A percentile compares a stretch with the other conserved stretches of the same genome.
Conservation (phyloP, 1,140 invertebrate species). For the Drosophila micromelanica region DNA sequence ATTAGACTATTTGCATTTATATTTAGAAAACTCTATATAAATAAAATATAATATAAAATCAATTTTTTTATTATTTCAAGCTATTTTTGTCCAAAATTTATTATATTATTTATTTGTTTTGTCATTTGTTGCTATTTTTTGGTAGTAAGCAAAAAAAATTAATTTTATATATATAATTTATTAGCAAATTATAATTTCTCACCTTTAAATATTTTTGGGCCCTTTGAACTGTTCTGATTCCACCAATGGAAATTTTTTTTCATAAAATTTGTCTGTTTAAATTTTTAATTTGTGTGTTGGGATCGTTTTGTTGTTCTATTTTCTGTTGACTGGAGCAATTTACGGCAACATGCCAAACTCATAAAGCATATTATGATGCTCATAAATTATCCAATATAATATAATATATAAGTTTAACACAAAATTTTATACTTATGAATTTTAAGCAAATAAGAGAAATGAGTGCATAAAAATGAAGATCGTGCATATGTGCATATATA, state of each 20-base stretch:
- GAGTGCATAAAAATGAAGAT: conserved; percentile 37
- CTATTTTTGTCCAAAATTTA: neutral
- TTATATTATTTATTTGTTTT: neutral
- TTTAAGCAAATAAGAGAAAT: conserved; percentile 38
- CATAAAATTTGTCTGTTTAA: conserved; percentile 56
- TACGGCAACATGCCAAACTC: conserved; percentile 79
- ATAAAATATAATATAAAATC: neutral
- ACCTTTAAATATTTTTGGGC: conserved; percentile 13
- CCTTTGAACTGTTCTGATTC: conserved; percentile 36
- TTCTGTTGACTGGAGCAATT: conserved; percentile 79
- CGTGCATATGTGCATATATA: conserved; percentile 1
- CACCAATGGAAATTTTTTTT: conserved; percentile 67
- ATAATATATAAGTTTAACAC: conserved; percentile 42
- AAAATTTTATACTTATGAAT: conserved; percentile 36
- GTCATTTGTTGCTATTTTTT: neutral
- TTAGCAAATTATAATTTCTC: conserved; percentile 3
- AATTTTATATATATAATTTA: neutral
- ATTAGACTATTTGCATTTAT: no score
- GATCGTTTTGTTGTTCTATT: conserved; percentile 34
- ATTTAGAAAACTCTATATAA: neutral
- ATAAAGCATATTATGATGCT: conserved; percentile 78
- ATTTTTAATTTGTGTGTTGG: conserved; percentile 69
- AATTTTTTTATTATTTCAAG: no score
- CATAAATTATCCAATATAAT: conserved; percentile 79
- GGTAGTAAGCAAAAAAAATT: neutral